Evolutionary conservation across 1,140 invertebrate species (phyloP).

Genomic region (Procambarus clarkii): DNA sequence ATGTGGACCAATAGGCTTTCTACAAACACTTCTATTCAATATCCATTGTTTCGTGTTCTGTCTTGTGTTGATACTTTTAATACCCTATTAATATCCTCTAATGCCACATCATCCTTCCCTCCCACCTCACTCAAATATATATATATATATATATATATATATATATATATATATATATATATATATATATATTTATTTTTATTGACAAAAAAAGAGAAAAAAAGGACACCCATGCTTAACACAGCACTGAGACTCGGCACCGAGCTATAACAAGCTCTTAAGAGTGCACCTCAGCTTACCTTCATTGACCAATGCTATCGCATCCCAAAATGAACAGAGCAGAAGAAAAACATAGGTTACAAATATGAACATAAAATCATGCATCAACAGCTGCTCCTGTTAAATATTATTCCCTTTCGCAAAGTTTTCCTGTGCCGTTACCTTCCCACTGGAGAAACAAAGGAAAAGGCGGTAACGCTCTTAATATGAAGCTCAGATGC

Average conservation of each 20-base stretch:
- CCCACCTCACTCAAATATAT: no score
- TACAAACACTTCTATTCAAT: no score
- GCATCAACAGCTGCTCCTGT: constrained; percentile 16
- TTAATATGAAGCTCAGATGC: background rate
- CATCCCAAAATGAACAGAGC: constrained; percentile 40
- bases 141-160: no score
- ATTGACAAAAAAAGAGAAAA: background rate
- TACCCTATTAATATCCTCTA: no score
- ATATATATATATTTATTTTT: no score
- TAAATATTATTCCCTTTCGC: background rate
- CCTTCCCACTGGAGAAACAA: background rate
- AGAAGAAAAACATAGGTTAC: constrained; percentile 55
- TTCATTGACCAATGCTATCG: constrained; percentile 71
- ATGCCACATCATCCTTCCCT: no score
- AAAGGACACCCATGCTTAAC: constrained; percentile 24
- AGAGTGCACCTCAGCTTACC: constrained; percentile 55
- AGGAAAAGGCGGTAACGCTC: background rate
- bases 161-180: no score
- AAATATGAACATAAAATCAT: constrained; percentile 28
- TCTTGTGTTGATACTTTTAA: no score
- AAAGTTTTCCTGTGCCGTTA: background rate
- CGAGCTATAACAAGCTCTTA: background rate
- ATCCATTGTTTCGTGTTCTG: no score
- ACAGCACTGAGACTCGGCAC: background rate
- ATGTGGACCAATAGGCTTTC: no score